Evolutionary conservation across 2,113 vertebrate genomes (phyloP).

Genomic region (Hydrolagus affinis): DNA sequence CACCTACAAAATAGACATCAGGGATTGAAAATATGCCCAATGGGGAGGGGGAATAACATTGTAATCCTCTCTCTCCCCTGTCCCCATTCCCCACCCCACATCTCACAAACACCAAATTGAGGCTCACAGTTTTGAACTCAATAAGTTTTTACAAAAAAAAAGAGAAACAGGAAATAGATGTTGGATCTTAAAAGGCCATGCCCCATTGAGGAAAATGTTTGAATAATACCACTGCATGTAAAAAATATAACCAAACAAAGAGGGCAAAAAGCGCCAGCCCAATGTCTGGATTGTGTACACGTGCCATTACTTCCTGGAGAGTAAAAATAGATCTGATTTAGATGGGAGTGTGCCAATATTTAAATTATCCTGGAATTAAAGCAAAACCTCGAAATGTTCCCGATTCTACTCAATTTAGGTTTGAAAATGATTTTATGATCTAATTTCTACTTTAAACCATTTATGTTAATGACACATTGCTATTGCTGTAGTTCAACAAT

Average conservation of each 20-base stretch:
- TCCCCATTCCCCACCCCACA: background rate
- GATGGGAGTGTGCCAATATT: background rate
- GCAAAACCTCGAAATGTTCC: slow-evolving; percentile 4
- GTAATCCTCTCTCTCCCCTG: background rate
- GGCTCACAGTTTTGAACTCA: background rate
- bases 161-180: too few relatives aligned
- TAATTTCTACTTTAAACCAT: slow-evolving; percentile 27
- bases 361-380: background rate
- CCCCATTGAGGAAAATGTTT: too few relatives aligned
- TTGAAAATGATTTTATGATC: slow-evolving; percentile 27
- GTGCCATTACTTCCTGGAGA: background rate
- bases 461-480: slow-evolving; percentile 19
- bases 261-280: too few relatives aligned
- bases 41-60: background rate
- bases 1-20: too few relatives aligned
- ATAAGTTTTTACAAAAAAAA: background rate
- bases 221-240: too few relatives aligned
- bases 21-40: too few relatives aligned
- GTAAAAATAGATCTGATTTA: background rate
- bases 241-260: too few relatives aligned
- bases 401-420: background rate
- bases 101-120: background rate
- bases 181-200: too few relatives aligned
- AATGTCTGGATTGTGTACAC: background rate
- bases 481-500: slow-evolving; percentile 2